Conservation (phyloP, 2,113 vertebrate species). For the Loxodonta africana region DNA sequence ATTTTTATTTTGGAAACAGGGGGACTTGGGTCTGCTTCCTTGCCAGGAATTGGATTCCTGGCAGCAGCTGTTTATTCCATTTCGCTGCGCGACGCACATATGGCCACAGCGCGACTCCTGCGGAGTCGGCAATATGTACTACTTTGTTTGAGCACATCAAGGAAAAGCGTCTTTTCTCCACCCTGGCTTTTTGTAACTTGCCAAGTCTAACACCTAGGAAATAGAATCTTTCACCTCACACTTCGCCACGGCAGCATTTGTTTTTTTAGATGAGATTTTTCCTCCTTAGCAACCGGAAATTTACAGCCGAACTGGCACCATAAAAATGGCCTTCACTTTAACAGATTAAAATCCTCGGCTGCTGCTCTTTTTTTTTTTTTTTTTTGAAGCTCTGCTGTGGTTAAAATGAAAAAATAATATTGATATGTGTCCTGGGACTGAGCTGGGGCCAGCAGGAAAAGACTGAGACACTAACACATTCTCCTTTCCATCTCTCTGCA, state of each 20-base stretch:
- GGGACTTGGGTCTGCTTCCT: constrained; percentile 76
- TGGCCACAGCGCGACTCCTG: constrained; percentile 80
- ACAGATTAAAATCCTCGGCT: constrained; percentile 61
- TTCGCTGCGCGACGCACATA: constrained; percentile 67
- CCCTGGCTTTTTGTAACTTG: constrained; percentile 71
- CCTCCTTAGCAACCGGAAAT: constrained; percentile 77
- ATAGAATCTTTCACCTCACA: constrained; percentile 73
- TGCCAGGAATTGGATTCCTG: constrained; percentile 87
- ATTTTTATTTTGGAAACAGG: constrained; percentile 86
- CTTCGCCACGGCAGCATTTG: constrained; percentile 64
- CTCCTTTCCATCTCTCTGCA: constrained; percentile 56
- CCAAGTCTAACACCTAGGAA: constrained; percentile 86
- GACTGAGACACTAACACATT: constrained; percentile 75
- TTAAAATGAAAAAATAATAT: constrained; percentile 82
- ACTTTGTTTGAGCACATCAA: constrained; percentile 83
- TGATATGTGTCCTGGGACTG: constrained; percentile 79
- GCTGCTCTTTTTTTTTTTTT: neutral
- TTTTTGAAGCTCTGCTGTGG: constrained; percentile 71
- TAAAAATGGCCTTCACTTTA: constrained; percentile 71
- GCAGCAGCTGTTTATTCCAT: constrained; percentile 88
- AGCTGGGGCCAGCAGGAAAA: constrained; percentile 78
- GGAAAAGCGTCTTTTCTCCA: constrained; percentile 65
- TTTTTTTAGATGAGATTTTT: constrained; percentile 42
- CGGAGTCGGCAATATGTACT: constrained; percentile 80
- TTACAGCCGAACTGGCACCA: constrained; percentile 65